phyloP scores from a whole-genome alignment of 2,113 vertebrate genomes.

The Galemys pyrenaicus region DNA sequence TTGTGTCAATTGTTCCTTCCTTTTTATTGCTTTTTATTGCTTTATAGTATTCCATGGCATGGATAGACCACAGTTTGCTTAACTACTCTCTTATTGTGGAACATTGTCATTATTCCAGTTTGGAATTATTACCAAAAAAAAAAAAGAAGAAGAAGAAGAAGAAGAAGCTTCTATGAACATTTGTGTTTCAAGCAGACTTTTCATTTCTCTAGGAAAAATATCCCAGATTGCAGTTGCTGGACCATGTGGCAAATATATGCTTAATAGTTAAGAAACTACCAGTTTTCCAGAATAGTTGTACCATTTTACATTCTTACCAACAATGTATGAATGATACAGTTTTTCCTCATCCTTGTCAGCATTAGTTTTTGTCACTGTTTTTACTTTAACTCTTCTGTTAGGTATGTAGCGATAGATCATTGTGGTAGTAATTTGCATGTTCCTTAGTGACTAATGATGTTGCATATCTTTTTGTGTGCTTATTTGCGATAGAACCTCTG shows the following conservation, averaged over 20 bases:
- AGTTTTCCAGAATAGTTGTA: not conserved
- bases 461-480: not conserved
- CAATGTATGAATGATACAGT: rapidly evolving
- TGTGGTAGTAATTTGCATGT: too few species aligned
- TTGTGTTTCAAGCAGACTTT: not conserved
- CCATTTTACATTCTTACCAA: not conserved
- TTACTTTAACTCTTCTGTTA: not conserved
- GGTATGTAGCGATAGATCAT: too few species aligned
- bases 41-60: not conserved
- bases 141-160: too few species aligned
- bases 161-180: not conserved
- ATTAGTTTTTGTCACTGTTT: not conserved
- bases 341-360: too few species aligned
- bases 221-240: not conserved
- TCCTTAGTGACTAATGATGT: too few species aligned
- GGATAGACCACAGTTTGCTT: too few species aligned
- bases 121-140: not conserved
- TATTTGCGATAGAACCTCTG: not conserved
- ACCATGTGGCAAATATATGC: too few species aligned
- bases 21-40: not conserved
- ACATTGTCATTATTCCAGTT: not conserved
- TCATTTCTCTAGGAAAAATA: not conserved
- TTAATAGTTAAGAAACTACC: not conserved
- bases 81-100: not conserved
- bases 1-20: not conserved